Evolutionary conservation across 2,888 invertebrate species (phyloP).

Genomic region (Timandra comae): DNA sequence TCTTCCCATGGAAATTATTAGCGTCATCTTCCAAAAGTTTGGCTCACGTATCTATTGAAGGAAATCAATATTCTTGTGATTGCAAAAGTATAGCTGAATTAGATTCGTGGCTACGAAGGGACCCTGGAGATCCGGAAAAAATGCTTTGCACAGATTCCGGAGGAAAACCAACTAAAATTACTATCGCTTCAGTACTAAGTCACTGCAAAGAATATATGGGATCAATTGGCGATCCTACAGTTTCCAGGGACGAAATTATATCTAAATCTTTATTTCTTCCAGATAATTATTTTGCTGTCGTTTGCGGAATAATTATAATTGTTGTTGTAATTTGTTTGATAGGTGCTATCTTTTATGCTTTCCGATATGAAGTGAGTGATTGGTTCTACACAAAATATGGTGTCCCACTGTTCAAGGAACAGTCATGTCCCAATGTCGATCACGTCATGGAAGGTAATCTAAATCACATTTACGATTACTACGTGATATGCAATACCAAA

Average conservation of each 20-base stretch:
- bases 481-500: conserved; percentile 90
- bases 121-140: conserved; percentile 81
- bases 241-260: conserved; percentile 68
- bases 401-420: conserved; percentile 84
- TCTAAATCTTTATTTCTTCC: conserved; percentile 80
- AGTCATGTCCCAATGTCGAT: conserved; percentile 75
- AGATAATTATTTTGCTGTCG: conserved; percentile 84
- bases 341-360: conserved; percentile 83
- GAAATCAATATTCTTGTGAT: conserved; percentile 90
- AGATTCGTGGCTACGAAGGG: conserved; percentile 81
- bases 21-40: conserved; percentile 77
- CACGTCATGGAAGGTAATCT: conserved; percentile 81
- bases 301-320: conserved; percentile 83
- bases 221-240: conserved; percentile 57
- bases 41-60: conserved; percentile 83
- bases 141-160: conserved; percentile 80
- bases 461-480: conserved; percentile 89
- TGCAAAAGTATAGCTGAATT: conserved; percentile 84
- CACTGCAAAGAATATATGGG: conserved; percentile 81
- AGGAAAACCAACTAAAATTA: conserved; percentile 70
- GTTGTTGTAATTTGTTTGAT: conserved; percentile 82
- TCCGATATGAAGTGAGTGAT: conserved; percentile 85
- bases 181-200: conserved; percentile 71
- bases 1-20: conserved; percentile 83
- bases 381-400: conserved; percentile 89